Evolutionary conservation across 2,888 invertebrate genomes (phyloP), one percentile per base, ranked within the genome.

Genomic region (Nudaria mundana): DNA sequence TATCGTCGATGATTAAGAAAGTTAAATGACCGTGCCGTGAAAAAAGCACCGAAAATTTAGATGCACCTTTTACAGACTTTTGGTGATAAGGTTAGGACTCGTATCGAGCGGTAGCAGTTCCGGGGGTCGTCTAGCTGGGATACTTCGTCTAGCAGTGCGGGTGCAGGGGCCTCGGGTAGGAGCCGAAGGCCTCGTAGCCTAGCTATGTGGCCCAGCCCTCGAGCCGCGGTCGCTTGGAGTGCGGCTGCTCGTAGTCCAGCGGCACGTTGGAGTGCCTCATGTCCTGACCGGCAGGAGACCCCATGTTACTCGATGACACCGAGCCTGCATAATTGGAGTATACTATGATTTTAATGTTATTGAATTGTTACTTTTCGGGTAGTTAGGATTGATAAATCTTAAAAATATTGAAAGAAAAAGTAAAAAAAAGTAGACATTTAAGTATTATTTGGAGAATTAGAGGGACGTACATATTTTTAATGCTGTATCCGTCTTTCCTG

Each of bases 151-250:
- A 88, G 83, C 86, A 87, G 86, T 88, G 88, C 80, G 86, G 88
- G 70, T 87, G 85, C 52, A 88, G 67, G 66, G 87, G 86, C 86
- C 83, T 85, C 71, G 86, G 83, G 68, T 82, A 84, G 42, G 80
- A 57, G 49, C 87, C 88, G 80, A 82, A 88, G 87, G 81, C 87
- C 81, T 86, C 85, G 50, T 76, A 71, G 82, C 80, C 78, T 79
- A 85, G 92, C 95, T 95, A 96, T 93, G 96, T 95, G 81, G 94
- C 93, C 97, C 98, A 98, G 48, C 94, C 94, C 76, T 97, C 97
- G 76, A 97, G 93, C 82, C 97, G 93, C 69, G 95, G 93, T 76
- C 97, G 92, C 89, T 98, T 98, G 82, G 94, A 76, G 70, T 91
- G 91, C 40, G 87, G 84, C 78, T 91, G 89, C 62, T 91, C 90